Evolutionary conservation across 1,140 invertebrate genomes (phyloP), one percentile per base, ranked within the genome.

Genomic region (Phymastichus coffea): DNA sequence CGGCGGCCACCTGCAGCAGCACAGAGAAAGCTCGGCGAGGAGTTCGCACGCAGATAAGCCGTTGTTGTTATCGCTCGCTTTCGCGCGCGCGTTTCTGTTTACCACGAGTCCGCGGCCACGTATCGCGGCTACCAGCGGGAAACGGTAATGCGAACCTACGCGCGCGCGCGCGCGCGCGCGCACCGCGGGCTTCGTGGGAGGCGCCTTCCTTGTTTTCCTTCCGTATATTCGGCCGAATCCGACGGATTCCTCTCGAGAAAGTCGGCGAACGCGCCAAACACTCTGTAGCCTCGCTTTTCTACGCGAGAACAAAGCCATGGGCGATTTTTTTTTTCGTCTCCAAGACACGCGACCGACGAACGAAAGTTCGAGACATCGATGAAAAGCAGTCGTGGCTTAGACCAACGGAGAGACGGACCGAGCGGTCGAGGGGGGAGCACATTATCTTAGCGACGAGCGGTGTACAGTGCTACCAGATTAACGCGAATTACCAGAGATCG

Each of bases 311-410:
- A n/a, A n/a, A n/a, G n/a, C n/a, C n/a, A n/a, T n/a, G n/a, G n/a
- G n/a, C n/a, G n/a, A 38, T 4, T 26, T 23, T 26, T 25, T 52
- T 52, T 52, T n/a, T 52, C 23, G 40, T 23, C 12, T 17, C 10
- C 22, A 23, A 4, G 20, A 52, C 30, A 17, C n/a, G n/a, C n/a
- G n/a, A 7, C 7, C 20, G 33, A 41, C 23, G 8, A 49, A 57
- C 30, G 44, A 49, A 57, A 48, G 44, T 49, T 48, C n/a, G n/a
- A 23, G 35, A 57, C 33, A 57, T 57, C 49, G 35, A 46, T 38
- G 25, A 57, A 49, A 57, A 57, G 44, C 55, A 57, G 55, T 57
- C 49, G 41, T 57, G 41, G n/a, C n/a, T n/a, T n/a, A n/a, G n/a
- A n/a, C n/a, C n/a, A n/a, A n/a, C n/a, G n/a, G n/a, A n/a, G n/a